Percentiles rank a stretch among this genome's conserved stretches.
Evolutionary conservation across 2,888 invertebrate genomes (phyloP).

Genomic region (Acronicta psi): DNA sequence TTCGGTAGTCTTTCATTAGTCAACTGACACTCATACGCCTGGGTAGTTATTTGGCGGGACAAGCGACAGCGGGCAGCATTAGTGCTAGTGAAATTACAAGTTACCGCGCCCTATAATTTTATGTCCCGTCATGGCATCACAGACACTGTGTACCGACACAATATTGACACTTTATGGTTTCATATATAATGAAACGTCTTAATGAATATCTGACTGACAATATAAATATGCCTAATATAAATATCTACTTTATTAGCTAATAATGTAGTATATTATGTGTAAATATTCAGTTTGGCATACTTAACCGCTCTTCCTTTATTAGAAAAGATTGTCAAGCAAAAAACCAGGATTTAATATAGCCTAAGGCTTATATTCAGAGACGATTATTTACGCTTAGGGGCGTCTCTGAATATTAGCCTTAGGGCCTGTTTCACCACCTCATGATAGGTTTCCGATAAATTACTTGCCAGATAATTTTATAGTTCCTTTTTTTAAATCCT

Average conservation of each 20-base stretch:
- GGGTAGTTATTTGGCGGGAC: slow-evolving; percentile 25
- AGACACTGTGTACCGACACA: slow-evolving; percentile 39
- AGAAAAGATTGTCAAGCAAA: no score
- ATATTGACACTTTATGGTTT: slow-evolving; percentile 60
- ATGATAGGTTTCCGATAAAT: no score
- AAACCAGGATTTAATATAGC: no score
- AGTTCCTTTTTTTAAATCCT: no score
- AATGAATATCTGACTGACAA: slow-evolving; percentile 43
- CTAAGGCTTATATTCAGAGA: no score
- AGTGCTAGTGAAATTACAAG: slow-evolving; percentile 46
- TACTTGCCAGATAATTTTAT: no score
- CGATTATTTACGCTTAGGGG: no score
- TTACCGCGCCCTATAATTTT: slow-evolving; percentile 55
- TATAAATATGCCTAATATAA: slow-evolving; percentile 26
- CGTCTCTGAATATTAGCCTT: no score
- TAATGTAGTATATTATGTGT: slow-evolving; percentile 5
- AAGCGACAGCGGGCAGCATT: slow-evolving; percentile 2
- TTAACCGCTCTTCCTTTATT: neutral
- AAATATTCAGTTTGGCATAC: slow-evolving; percentile 13
- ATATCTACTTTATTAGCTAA: slow-evolving; percentile 29
- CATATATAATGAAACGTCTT: slow-evolving; percentile 58
- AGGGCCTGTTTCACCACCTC: no score
- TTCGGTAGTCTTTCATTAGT: slow-evolving; percentile 19
- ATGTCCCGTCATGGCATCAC: slow-evolving; percentile 40
- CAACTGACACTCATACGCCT: slow-evolving; percentile 3